A percentile compares a stretch with the other conserved stretches of the same genome.
Evolutionary conservation across 1,140 invertebrate species (phyloP).

Genomic region (Drosophila albomicans): DNA sequence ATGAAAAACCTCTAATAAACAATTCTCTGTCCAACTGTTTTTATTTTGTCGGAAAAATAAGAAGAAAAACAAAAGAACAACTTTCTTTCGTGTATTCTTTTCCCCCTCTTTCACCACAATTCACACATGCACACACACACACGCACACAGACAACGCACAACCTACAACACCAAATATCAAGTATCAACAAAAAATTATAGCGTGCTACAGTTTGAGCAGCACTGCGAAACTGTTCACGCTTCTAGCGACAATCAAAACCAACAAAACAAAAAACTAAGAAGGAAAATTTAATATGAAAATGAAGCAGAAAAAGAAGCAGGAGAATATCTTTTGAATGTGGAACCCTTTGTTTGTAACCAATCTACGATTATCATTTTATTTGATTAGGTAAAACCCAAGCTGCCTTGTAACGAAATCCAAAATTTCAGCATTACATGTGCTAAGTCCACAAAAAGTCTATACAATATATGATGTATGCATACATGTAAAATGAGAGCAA

Average conservation of each 20-base stretch:
- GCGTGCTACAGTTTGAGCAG: constrained; percentile 39
- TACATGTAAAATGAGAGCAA: constrained; percentile 47
- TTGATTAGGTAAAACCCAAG: constrained; percentile 61
- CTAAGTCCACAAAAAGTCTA: constrained; percentile 27
- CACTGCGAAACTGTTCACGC: constrained; percentile 39
- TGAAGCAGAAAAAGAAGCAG: not conserved
- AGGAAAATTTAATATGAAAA: constrained; percentile 44
- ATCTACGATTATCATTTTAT: constrained; percentile 28
- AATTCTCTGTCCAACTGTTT: constrained; percentile 52
- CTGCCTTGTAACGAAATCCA: constrained; percentile 77
- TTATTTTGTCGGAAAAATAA: not conserved
- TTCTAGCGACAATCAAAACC: constrained; percentile 60
- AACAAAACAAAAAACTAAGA: constrained; percentile 10
- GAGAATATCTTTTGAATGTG: not conserved
- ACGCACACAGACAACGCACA: constrained; percentile 68
- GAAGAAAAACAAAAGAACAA: not conserved
- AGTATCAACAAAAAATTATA: constrained; percentile 19
- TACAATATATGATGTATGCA: constrained; percentile 46
- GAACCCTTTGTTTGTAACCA: constrained; percentile 43
- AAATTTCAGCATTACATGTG: constrained; percentile 59
- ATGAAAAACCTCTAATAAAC: constrained; percentile 59
- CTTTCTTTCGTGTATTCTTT: constrained; percentile 5
- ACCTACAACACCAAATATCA: constrained; percentile 76
- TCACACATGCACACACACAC: constrained; percentile 27
- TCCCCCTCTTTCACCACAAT: not conserved